These are phyloP conservation scores for Metallyticus violacea DNA, from an alignment of 2,888 invertebrate genomes.

Conservation along the genomic window DNA sequence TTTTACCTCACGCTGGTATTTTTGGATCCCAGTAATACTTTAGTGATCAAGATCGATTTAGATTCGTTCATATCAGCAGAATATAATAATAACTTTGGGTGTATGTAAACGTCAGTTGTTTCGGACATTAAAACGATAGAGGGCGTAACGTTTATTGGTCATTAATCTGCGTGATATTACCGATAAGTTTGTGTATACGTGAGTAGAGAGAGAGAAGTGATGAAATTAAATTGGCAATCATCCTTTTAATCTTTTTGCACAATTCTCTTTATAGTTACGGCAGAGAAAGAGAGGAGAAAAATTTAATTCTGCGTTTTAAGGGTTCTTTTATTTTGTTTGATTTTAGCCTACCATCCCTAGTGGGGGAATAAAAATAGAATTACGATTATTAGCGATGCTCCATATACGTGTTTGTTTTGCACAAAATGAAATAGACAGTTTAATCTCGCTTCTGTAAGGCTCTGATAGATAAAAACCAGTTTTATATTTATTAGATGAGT, in stretches of 20 bases:
- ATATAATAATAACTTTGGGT: neutral
- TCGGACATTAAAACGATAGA: neutral
- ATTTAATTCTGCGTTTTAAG: neutral
- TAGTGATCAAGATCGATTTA: neutral
- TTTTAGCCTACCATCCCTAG: neutral
- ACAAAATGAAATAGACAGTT: neutral
- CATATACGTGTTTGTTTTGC: neutral
- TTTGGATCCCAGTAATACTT: neutral
- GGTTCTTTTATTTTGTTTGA: neutral
- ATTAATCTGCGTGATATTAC: neutral
- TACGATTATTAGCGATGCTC: neutral
- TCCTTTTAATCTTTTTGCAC: neutral
- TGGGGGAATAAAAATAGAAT: neutral
- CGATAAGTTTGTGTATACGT: neutral
- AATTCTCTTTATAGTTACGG: neutral
- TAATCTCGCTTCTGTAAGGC: neutral
- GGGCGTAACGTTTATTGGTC: neutral
- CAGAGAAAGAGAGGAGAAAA: neutral
- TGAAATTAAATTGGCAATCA: neutral
- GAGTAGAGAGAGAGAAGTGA: neutral
- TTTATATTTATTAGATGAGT: no score
- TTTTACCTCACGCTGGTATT: neutral
- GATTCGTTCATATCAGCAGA: neutral
- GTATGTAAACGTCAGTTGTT: neutral
- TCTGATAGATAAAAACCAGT: neutral